These are phyloP conservation scores for Clarias laeviceps DNA, from an alignment of 2,797 vertebrate genomes.

Conservation along the genomic window DNA sequence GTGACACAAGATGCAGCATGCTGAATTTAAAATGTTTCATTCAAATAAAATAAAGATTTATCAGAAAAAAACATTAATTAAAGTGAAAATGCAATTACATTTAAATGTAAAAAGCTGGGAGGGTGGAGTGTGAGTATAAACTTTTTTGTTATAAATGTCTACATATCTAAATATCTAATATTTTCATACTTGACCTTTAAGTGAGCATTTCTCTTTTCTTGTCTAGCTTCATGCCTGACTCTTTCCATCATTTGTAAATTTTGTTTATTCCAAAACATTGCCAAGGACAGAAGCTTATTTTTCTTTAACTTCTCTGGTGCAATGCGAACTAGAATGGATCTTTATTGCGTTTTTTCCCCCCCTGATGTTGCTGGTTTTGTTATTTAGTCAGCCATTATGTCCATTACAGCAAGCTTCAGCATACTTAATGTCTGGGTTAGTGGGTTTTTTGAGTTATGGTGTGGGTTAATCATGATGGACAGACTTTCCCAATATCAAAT, in stretches of 20 bases:
- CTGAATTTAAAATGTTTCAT: not conserved
- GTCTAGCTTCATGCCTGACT: conserved; percentile 6
- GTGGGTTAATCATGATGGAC: not conserved
- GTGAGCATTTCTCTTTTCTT: not conserved
- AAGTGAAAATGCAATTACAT: not conserved
- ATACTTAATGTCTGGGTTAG: not conserved
- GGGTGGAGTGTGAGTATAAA: not conserved
- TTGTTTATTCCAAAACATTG: conserved; percentile 19
- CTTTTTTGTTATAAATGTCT: conserved; percentile 19
- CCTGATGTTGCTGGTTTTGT: conserved; percentile 7
- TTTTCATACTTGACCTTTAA: conserved; percentile 14
- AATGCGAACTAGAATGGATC: not conserved
- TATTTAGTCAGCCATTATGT: conserved; percentile 12
- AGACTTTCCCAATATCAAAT: not conserved
- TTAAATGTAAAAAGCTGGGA: conserved; percentile 1
- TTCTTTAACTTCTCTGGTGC: not conserved
- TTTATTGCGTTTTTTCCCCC: not conserved
- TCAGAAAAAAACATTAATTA: not conserved
- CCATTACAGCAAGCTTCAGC: conserved; percentile 11
- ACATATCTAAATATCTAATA: not conserved
- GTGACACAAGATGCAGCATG: not conserved
- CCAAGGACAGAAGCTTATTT: not conserved
- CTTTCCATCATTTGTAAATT: conserved; percentile 15
- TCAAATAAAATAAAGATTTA: not conserved
- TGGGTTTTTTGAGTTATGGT: not conserved